Percentiles rank a stretch among this genome's conserved stretches.
Conservation (phyloP, 2,888 invertebrate genomes). For the Diarsia mendica region DNA sequence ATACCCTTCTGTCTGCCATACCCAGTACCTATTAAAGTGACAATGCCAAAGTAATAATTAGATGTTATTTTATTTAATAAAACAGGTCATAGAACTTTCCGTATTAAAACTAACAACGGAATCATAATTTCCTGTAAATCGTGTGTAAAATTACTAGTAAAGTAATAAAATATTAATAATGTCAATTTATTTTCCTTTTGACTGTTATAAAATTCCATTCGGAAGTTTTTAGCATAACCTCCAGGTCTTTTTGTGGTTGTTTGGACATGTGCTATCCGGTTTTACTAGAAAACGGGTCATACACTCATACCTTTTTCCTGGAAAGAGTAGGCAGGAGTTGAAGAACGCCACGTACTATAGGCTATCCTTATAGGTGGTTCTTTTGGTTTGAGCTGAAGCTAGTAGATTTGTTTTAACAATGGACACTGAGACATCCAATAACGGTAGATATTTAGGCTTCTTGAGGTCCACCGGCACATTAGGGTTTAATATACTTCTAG, state of each 20-base stretch:
- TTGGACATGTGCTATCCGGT: not conserved
- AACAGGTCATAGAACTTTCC: slow-evolving; percentile 44
- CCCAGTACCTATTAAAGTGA: not conserved
- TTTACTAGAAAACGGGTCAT: slow-evolving; percentile 2
- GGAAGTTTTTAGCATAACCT: slow-evolving; percentile 32
- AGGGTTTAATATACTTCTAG: too few species aligned
- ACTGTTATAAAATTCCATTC: slow-evolving; percentile 41
- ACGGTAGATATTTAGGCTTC: too few species aligned
- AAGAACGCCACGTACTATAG: not conserved
- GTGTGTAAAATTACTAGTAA: slow-evolving; percentile 34
- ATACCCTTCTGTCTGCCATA: not conserved
- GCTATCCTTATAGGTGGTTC: not conserved
- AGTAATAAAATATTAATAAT: slow-evolving; percentile 5
- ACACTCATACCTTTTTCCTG: slow-evolving; percentile 15
- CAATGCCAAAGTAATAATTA: not conserved
- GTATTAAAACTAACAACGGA: slow-evolving; percentile 12
- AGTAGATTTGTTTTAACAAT: too few species aligned
- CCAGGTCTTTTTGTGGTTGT: slow-evolving; percentile 16
- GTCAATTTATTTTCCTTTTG: slow-evolving; percentile 40
- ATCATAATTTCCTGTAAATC: slow-evolving; percentile 27
- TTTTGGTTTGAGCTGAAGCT: too few species aligned
- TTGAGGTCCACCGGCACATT: too few species aligned
- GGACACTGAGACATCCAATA: too few species aligned
- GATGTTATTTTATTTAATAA: not conserved
- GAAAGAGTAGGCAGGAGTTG: not conserved